phyloP scores from a whole-genome alignment of 2,888 invertebrate genomes.

The Cheilosia grossa region DNA sequence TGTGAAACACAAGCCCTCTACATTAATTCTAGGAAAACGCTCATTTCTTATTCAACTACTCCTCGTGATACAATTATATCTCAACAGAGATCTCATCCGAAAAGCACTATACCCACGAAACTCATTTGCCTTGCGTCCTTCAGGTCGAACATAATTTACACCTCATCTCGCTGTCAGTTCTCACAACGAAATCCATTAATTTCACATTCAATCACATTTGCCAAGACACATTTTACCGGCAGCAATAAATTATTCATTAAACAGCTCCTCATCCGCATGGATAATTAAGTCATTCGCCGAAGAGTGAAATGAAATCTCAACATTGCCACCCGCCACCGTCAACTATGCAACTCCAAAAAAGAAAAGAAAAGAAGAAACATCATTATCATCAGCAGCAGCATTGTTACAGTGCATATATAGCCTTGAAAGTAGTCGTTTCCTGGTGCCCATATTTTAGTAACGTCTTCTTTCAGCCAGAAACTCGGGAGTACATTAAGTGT shows the following conservation, averaged over 20 bases:
- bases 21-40: constrained; percentile 13
- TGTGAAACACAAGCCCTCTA: constrained; percentile 7
- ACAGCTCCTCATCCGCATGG: constrained; percentile 67
- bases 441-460: constrained; percentile 35
- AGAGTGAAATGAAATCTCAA: constrained; percentile 62
- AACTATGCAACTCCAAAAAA: constrained; percentile 21
- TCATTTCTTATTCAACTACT: constrained; percentile 6
- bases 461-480: constrained; percentile 45
- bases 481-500: constrained; percentile 5
- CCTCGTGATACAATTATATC: constrained; percentile 27
- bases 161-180: constrained; percentile 69
- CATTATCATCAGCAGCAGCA: constrained; percentile 29
- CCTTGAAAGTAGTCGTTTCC: constrained; percentile 63
- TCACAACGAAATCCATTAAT: constrained; percentile 68
- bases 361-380: constrained; percentile 10
- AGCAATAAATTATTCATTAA: constrained; percentile 72
- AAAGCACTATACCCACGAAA: constrained; percentile 12
- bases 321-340: constrained; percentile 36
- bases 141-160: constrained; percentile 62
- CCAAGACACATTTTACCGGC: constrained; percentile 70
- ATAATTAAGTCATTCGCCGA: constrained; percentile 72
- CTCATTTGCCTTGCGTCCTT: constrained; percentile 37
- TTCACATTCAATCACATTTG: constrained; percentile 72
- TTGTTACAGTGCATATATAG: constrained; percentile 18
- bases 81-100: constrained; percentile 20